Evolutionary conservation across 2,797 vertebrate genomes (phyloP).

Genomic region (Xenentodon cancila): DNA sequence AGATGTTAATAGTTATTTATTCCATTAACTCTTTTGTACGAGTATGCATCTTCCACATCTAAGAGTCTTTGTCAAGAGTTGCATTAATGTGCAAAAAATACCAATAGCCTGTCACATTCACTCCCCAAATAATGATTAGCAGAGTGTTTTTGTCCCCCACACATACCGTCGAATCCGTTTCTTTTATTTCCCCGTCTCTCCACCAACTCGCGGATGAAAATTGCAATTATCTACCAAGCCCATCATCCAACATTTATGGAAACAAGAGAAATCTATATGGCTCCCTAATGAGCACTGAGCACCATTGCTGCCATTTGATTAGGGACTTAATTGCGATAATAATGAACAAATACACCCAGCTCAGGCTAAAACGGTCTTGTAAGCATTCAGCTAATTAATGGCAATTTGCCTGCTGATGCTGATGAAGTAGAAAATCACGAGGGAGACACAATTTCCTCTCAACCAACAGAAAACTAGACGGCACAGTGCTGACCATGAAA

Average conservation of each 20-base stretch:
- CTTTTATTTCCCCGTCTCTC: conserved; percentile 31
- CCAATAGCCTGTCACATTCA: conserved; percentile 18
- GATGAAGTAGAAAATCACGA: conserved; percentile 64
- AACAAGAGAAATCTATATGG: conserved; percentile 62
- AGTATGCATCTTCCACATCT: neutral
- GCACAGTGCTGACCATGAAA: conserved; percentile 25
- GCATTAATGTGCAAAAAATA: conserved; percentile 10
- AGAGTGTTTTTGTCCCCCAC: conserved; percentile 13
- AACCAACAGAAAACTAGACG: conserved; percentile 26
- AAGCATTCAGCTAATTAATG: conserved; percentile 78
- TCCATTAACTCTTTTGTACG: neutral
- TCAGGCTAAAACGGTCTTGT: conserved; percentile 53
- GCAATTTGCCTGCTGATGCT: conserved; percentile 66
- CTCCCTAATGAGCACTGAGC: conserved; percentile 69
- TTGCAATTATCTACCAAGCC: conserved; percentile 52
- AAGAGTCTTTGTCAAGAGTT: neutral
- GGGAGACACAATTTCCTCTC: conserved; percentile 48
- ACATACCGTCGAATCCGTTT: conserved; percentile 9
- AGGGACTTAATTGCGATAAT: conserved; percentile 75
- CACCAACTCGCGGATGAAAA: conserved; percentile 33
- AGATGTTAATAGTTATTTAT: conserved; percentile 12
- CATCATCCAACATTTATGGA: conserved; percentile 53
- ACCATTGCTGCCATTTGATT: conserved; percentile 70
- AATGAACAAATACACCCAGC: conserved; percentile 78
- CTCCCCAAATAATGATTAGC: conserved; percentile 30